Base-by-base conservation (phyloP, 2,888 invertebrate genomes). In the Agrochola lychnidis region DNA sequence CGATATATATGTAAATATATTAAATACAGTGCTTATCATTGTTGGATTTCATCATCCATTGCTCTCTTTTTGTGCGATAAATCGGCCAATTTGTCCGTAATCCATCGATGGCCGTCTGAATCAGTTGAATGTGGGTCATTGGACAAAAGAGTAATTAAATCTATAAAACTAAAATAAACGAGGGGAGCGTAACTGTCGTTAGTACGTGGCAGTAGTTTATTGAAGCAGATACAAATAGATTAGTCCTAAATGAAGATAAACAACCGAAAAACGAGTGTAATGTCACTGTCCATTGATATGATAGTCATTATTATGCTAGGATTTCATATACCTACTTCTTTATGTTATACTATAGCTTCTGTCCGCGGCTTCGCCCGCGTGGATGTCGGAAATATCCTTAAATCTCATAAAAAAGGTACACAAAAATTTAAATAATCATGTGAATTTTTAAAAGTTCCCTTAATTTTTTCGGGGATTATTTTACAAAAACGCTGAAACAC, bases 81-180 rank as follows among this genome's bases (percentile, higher is more conserved):
- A 62, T 67, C 57, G 22, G 16, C 40, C 25, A 68, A 69, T 68
- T 57, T 66, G 56, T 30, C 36, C 48, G 42, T 51, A 83, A 70
- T 68, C 80, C 66, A 30, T 42, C 51, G n/a, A 79, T 61, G 40
- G 45, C 14, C 57, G 7, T n/a, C 63, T 36, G 53, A 59, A 22
- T 51, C 36, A 56, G 25, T 36, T 22, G 12, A 72, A 82, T 67
- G 22, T 81, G 22, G 81, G 81, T 63, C 70, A 68, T 16, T 82
- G 62, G n/a, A 56, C 36, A 68, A 73, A 73, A 74, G 61, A 68
- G 75, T 80, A 75, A 80, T 84, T 71, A 75, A 74, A 82, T 66
- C 71, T 71, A 82, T 84, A 75, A 84, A 81, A 75, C 56, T 62
- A 42, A 84, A 25, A 30, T 57, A 66, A 71, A 80, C 68, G 45